Evolutionary conservation across 2,113 vertebrate genomes (phyloP), one percentile per base, ranked within the genome.

Genomic region (Microcebus jonahi): DNA sequence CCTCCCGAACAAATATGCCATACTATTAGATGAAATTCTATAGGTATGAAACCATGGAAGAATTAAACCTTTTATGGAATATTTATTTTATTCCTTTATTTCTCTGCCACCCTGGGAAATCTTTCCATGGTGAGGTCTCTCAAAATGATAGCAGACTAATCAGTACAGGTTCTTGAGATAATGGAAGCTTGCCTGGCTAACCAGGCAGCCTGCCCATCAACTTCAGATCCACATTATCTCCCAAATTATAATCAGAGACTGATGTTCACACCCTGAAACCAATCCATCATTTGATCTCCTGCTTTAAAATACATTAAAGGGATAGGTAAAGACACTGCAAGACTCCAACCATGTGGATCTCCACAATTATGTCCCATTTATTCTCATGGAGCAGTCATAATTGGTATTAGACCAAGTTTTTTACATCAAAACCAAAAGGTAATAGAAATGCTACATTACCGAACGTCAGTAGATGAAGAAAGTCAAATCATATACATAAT

Each of bases 191-290:
- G 1, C 93, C 90, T 96, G 92, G 97, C 84, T 90, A 96, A 88
- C 57, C 90, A 94, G 97, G 92, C 91, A 97, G 85, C 90, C 84
- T 95, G 97, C 92, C 95, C 88, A 95, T 97, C 98, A 97, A 97
- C 87, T 92, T 89, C 76, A 97, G 95, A 96, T 96, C 88, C 96
- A 97, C 90, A 21, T 97, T 97, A 98, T 98, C 97, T 98, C 88
- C 92, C 1, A 0, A 97, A 96, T 90, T 96, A 96, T 92, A 98
- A 96, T 97, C 97, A 98, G 93, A 97, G 92, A 79, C 94, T 95
- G 39, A 77, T 73, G 94, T 91, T 95, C 97, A 98, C 98, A 96
- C 97, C 97, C 97, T 97, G 96, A 98, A 98, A 97, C 97, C 88
- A 94, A 96, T 92, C 90, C 97, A 92, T 98, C 95, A 95, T 68